These are phyloP conservation scores for Neopipo cinnamomea DNA, from an alignment of 2,113 vertebrate species.

Conservation along the genomic window DNA sequence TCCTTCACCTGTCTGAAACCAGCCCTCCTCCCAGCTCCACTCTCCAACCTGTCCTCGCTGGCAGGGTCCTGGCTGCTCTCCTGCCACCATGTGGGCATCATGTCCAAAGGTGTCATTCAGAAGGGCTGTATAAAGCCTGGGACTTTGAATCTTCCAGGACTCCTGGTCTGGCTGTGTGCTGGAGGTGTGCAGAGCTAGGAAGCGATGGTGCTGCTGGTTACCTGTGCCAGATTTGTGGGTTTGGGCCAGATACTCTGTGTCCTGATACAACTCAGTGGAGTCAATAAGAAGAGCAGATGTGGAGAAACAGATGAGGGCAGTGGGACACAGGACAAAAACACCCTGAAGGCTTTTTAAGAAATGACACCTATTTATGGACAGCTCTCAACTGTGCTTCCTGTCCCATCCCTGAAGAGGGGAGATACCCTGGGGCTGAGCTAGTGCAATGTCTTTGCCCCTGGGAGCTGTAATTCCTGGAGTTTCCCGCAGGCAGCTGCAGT, in stretches of 20 bases:
- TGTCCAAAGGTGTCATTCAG: background rate
- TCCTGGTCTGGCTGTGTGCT: background rate
- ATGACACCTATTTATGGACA: background rate
- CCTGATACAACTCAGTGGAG: background rate
- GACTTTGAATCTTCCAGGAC: background rate
- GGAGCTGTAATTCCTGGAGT: background rate
- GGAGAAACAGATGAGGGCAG: background rate
- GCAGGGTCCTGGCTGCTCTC: background rate
- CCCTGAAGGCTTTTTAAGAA: background rate
- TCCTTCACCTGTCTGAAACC: background rate
- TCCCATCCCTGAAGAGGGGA: background rate
- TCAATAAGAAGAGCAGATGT: background rate
- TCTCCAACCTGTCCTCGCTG: accelerated
- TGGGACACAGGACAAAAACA: background rate
- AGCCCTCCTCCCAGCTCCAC: background rate
- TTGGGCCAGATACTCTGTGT: background rate
- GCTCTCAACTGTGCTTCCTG: accelerated
- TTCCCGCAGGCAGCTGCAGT: background rate
- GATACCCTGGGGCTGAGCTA: accelerated
- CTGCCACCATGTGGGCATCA: background rate
- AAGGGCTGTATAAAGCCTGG: background rate
- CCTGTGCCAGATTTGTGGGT: background rate
- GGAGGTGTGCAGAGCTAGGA: background rate
- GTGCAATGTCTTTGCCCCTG: background rate
- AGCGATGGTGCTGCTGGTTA: background rate